Conservation (phyloP, 2,797 vertebrate genomes). For the Acanthurus tractus region DNA sequence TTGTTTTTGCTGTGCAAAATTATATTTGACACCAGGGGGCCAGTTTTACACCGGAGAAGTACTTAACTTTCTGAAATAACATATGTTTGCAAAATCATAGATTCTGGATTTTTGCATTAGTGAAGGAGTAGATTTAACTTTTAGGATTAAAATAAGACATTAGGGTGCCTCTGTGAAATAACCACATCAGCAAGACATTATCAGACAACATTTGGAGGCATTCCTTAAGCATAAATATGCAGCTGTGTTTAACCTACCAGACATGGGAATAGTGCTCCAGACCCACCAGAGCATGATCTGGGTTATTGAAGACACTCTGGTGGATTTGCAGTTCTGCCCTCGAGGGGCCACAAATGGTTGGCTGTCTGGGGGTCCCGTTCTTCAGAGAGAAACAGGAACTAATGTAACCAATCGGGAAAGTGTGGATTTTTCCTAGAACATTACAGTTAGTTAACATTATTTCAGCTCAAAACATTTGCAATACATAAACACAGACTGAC, state of each 20-base stretch:
- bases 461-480: not conserved
- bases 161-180: too few species aligned
- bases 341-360: conserved; percentile 88
- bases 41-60: too few species aligned
- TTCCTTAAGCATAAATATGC: not conserved
- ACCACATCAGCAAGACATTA: not conserved
- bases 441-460: not conserved
- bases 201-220: too few species aligned
- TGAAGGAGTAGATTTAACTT: too few species aligned
- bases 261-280: conserved; percentile 92
- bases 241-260: conserved; percentile 82
- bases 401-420: conserved; percentile 89
- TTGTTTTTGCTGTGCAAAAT: too few species aligned
- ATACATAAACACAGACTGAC: not conserved
- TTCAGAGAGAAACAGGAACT: conserved; percentile 90
- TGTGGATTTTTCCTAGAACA: conserved; percentile 87
- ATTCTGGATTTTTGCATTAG: too few species aligned
- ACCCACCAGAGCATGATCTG: conserved; percentile 89
- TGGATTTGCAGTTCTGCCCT: conserved; percentile 87
- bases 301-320: conserved; percentile 90
- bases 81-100: too few species aligned
- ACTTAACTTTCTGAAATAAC: too few species aligned
- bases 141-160: too few species aligned
- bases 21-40: too few species aligned
- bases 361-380: conserved; percentile 92